Conservation (phyloP, 2,888 invertebrate species). For the Osedax frankpressi region DNA sequence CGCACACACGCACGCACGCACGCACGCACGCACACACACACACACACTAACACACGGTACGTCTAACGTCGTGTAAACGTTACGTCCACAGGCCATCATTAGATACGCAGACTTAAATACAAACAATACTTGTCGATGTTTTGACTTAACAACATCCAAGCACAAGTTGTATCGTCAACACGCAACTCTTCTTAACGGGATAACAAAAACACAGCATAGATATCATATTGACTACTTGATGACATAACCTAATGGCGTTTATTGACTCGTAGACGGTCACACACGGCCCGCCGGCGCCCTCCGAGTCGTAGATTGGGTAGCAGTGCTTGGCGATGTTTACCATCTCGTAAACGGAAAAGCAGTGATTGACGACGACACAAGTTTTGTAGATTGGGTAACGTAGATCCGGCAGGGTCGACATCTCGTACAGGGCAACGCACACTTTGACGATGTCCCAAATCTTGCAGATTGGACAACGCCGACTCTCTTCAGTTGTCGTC, state of each 20-base stretch:
- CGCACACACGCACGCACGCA: not conserved
- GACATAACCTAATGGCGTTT: not conserved
- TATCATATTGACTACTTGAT: not conserved
- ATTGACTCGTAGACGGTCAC: not conserved
- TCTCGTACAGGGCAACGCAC: not conserved
- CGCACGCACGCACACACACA: not conserved
- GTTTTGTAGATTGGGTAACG: not conserved
- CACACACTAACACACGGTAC: not conserved
- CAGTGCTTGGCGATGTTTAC: not conserved
- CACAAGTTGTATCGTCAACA: not conserved
- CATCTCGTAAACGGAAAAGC: not conserved
- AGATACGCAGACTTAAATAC: not conserved
- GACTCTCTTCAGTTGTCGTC: not conserved
- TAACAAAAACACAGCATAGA: not conserved
- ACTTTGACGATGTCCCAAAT: not conserved
- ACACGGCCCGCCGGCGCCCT: not conserved
- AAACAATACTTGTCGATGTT: not conserved
- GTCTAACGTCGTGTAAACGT: not conserved
- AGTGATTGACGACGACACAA: not conserved
- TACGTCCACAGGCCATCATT: not conserved
- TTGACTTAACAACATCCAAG: not conserved
- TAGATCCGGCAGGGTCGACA: not conserved
- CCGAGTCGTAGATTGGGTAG: not conserved
- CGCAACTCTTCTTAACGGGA: not conserved
- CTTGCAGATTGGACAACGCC: not conserved